Conservation (phyloP, 2,113 vertebrate genomes). For the Alligator sinensis region DNA sequence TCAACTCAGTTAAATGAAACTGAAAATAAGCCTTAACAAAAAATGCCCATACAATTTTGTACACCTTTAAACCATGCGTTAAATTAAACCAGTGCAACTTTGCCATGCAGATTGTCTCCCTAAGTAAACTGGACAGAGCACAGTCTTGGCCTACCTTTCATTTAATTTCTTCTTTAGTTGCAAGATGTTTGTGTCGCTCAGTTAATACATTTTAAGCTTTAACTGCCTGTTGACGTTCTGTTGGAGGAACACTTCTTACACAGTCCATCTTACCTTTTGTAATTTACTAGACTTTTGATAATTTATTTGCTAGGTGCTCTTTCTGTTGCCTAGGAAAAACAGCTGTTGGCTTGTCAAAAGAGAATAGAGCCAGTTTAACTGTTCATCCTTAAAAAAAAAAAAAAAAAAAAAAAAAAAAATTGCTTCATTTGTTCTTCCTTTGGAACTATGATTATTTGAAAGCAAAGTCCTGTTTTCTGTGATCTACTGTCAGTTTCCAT, state of each 20-base stretch:
- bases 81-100: accelerated
- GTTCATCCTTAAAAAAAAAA: neutral
- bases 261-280: neutral
- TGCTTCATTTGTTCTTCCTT: neutral
- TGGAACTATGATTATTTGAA: neutral
- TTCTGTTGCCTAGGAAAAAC: neutral
- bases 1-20: neutral
- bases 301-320: neutral
- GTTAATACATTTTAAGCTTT: neutral
- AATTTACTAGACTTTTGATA: neutral
- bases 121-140: neutral
- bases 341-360: neutral
- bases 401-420: neutral
- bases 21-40: neutral
- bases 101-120: neutral
- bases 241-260: neutral
- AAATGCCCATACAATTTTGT: neutral
- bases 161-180: neutral
- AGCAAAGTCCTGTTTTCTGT: neutral
- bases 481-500: neutral
- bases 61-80: neutral
- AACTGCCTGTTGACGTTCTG: neutral
- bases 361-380: neutral
- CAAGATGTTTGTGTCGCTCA: neutral
- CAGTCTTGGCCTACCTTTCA: neutral